These are phyloP conservation scores for Dermochelys coriacea DNA, from an alignment of 2,797 vertebrate genomes.

Conservation along the genomic window DNA sequence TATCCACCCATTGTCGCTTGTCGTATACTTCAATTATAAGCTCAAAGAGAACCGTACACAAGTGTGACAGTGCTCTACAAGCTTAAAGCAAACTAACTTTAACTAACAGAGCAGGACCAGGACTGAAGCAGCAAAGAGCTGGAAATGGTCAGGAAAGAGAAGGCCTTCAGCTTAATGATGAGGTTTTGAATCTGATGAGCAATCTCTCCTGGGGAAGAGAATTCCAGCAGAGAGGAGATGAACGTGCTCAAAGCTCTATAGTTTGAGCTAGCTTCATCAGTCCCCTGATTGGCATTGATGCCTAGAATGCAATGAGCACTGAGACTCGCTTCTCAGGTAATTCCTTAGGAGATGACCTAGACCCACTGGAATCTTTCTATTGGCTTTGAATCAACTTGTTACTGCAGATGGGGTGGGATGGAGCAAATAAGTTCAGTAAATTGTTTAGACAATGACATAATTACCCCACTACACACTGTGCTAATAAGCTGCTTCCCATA, in stretches of 20 bases:
- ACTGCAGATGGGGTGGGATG: background rate
- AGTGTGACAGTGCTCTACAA: slow-evolving; percentile 45
- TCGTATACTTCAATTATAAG: background rate
- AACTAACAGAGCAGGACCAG: background rate
- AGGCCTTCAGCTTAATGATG: slow-evolving; percentile 9
- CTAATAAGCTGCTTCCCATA: background rate
- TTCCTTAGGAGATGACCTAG: background rate
- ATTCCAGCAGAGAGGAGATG: background rate
- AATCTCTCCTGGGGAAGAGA: background rate
- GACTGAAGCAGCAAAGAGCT: slow-evolving; percentile 24
- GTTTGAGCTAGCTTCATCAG: background rate
- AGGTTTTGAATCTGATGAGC: background rate
- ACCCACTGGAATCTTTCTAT: background rate
- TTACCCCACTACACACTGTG: background rate
- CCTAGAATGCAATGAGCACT: background rate
- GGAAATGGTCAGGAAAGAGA: background rate
- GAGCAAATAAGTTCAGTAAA: background rate
- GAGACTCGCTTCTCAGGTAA: background rate
- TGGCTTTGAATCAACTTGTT: background rate
- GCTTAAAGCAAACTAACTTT: slow-evolving; percentile 53
- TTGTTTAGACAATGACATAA: background rate
- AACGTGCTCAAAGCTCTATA: background rate
- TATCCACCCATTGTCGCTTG: background rate
- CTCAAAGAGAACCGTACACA: slow-evolving; percentile 52
- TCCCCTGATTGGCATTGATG: background rate